A percentile compares a stretch with the other conserved stretches of the same genome.
phyloP scores from a whole-genome alignment of 2,113 vertebrate genomes.

The Rhegmatorhina hoffmannsi region DNA sequence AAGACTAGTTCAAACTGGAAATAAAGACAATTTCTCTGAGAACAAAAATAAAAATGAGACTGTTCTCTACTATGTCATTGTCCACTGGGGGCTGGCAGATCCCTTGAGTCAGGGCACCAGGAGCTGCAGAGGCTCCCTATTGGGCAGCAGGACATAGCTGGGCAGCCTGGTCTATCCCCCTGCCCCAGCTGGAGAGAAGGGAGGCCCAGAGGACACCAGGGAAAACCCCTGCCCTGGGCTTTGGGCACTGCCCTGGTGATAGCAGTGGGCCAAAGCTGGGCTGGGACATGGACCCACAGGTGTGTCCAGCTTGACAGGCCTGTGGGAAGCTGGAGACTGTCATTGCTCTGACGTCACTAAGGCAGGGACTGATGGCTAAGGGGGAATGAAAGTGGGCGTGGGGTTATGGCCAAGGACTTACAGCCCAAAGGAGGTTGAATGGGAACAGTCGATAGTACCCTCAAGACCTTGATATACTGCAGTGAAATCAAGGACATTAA shows the following conservation, averaged over 20 bases:
- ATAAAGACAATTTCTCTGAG: background rate
- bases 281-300: too few relatives aligned
- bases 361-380: background rate
- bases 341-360: fast-evolving
- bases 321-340: background rate
- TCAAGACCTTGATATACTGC: background rate
- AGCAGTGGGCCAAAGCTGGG: too few relatives aligned
- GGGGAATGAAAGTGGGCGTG: fast-evolving
- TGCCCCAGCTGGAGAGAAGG: too few relatives aligned
- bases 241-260: fast-evolving
- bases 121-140: background rate
- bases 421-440: fast-evolving
- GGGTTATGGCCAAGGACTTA: too few relatives aligned
- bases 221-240: fast-evolving
- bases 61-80: background rate
- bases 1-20: background rate
- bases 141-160: fast-evolving
- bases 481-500: background rate
- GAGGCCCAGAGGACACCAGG: background rate
- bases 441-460: background rate
- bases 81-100: fast-evolving
- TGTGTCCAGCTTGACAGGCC: background rate
- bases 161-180: background rate
- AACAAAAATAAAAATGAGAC: background rate
- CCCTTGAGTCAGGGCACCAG: background rate